phyloP scores from a whole-genome alignment of 2,113 vertebrate species.

The Oophaga pumilio region DNA sequence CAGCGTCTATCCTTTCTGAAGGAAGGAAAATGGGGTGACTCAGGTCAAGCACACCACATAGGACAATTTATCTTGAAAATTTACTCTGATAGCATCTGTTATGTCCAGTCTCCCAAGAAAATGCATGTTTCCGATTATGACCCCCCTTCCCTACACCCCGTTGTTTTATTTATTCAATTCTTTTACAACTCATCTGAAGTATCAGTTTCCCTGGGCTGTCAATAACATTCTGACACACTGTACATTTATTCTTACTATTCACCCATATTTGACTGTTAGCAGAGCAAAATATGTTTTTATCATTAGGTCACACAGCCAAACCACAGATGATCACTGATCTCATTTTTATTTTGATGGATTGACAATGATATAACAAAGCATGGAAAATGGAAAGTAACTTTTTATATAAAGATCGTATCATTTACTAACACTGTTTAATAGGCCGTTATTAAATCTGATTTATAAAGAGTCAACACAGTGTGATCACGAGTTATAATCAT shows the following conservation, averaged over 20 bases:
- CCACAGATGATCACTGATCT: not conserved
- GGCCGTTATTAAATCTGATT: not conserved
- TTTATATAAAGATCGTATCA: not conserved
- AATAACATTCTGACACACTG: conserved; percentile 26
- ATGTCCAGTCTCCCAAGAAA: conserved; percentile 48
- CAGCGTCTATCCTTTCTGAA: conserved; percentile 47
- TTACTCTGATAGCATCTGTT: conserved; percentile 55
- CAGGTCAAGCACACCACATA: conserved; percentile 55
- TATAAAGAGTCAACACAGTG: not conserved
- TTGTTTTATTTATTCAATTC: conserved; percentile 37
- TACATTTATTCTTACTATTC: conserved; percentile 12
- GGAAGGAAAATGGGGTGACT: conserved; percentile 54
- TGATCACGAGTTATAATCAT: not conserved
- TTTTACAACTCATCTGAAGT: conserved; percentile 40
- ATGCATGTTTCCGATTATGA: conserved; percentile 51
- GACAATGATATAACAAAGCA: not conserved
- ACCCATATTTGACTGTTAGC: not conserved
- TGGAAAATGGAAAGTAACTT: not conserved
- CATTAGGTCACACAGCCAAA: conserved; percentile 4
- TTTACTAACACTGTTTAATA: not conserved
- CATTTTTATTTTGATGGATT: conserved; percentile 6
- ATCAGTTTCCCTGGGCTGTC: conserved; percentile 42
- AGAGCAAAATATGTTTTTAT: not conserved
- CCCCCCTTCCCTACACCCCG: not conserved
- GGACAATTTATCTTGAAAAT: conserved; percentile 55